Evolutionary conservation across 2,113 vertebrate species (phyloP).

Genomic region (Otolemur garnettii): DNA sequence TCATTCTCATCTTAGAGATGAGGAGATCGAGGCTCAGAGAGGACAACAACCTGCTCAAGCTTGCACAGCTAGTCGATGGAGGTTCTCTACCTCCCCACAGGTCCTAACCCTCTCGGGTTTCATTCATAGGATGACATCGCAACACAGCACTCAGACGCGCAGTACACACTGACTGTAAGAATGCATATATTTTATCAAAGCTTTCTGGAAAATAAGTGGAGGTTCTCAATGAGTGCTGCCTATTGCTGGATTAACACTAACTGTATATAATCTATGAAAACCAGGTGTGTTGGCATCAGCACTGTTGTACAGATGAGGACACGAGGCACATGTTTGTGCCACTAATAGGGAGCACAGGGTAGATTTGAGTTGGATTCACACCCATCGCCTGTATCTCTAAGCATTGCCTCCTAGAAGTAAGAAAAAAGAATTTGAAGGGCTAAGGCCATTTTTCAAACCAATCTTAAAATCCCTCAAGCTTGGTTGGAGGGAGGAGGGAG

Average conservation of each 20-base stretch:
- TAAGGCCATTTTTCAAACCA: slow-evolving; percentile 9
- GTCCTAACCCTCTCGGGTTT: background rate
- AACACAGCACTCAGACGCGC: background rate
- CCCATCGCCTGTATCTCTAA: background rate
- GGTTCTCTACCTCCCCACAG: background rate
- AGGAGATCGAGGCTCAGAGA: background rate
- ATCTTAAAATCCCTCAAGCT: background rate
- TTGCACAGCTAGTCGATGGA: background rate
- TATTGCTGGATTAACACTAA: background rate
- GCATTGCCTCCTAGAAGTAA: slow-evolving; percentile 19
- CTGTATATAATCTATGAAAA: background rate
- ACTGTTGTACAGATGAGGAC: background rate
- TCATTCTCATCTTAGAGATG: background rate
- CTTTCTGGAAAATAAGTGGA: background rate
- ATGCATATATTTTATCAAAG: background rate
- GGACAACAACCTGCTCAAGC: background rate
- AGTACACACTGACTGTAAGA: background rate
- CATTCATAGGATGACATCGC: background rate
- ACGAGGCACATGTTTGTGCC: background rate
- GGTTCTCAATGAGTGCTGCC: background rate
- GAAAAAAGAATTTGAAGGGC: background rate
- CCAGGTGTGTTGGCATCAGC: background rate
- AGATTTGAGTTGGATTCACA: background rate
- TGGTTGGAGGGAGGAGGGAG: background rate
- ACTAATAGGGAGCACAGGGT: no score